These are phyloP conservation scores for Eilema depressum DNA, from an alignment of 2,888 invertebrate genomes.

Conservation along the genomic window DNA sequence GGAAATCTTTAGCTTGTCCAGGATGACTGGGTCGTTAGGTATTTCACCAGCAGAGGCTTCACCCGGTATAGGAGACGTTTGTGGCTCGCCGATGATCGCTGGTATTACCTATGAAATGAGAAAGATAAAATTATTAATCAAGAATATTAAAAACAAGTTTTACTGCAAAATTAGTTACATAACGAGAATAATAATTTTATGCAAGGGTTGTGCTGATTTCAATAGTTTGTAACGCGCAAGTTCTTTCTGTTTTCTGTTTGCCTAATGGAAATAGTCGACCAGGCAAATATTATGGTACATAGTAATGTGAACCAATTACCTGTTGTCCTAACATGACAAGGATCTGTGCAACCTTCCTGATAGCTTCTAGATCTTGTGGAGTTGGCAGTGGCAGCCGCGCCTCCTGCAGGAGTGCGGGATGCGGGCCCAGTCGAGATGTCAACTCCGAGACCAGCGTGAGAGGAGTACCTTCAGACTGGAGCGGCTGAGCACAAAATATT, in stretches of 20 bases:
- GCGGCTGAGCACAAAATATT: not conserved
- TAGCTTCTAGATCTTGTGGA: slow-evolving; percentile 71
- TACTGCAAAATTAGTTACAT: too few species aligned
- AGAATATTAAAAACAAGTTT: too few species aligned
- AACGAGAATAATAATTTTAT: too few species aligned
- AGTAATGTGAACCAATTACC: slow-evolving; percentile 56
- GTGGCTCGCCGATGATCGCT: slow-evolving; percentile 63
- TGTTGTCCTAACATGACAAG: slow-evolving; percentile 77
- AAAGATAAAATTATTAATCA: not conserved
- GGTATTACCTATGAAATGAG: slow-evolving; percentile 63
- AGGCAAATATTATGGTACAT: not conserved
- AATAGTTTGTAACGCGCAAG: too few species aligned
- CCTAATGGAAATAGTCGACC: not conserved
- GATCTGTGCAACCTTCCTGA: slow-evolving; percentile 78
- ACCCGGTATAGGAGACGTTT: slow-evolving; percentile 30
- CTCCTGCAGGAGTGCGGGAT: slow-evolving; percentile 53
- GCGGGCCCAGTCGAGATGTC: slow-evolving; percentile 55
- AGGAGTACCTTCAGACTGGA: slow-evolving; percentile 43
- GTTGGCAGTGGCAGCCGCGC: slow-evolving; percentile 65
- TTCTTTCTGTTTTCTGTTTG: too few species aligned
- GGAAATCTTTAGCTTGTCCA: slow-evolving; percentile 23
- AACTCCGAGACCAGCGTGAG: slow-evolving; percentile 58
- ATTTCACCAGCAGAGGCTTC: slow-evolving; percentile 36
- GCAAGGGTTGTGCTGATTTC: too few species aligned
- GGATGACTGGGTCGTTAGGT: slow-evolving; percentile 60